Evolutionary conservation across 2,797 vertebrate species (phyloP), one percentile per base, ranked within the genome.

Genomic region (Gobionotothen gibberifrons): DNA sequence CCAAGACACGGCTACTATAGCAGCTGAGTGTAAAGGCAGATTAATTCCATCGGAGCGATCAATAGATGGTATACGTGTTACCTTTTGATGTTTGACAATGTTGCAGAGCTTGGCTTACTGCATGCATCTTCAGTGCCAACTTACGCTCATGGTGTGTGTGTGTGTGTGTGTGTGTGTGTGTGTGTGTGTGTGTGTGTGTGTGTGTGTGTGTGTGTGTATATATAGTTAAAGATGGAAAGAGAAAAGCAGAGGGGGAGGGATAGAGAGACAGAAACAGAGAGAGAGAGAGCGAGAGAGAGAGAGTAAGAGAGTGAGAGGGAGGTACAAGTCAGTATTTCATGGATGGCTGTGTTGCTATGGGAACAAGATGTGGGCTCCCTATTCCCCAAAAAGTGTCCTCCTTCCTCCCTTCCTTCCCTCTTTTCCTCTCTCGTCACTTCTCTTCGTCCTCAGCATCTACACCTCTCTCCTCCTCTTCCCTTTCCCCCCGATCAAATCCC

Each of bases 271-370:
- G 90, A 90, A 72, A 85, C 72, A 73, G 82, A 83, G 81, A 87
- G 80, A 82, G 87, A 87, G 82, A 85, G 83, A 82, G 87, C 86
- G 82, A 85, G 83, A 90, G 87, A 87, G 80, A 82, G 87, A 86
- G 82, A 83, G 87, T 83, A 85, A 87, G 88, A 85, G 90, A 90
- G 87, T 88, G 85, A 88, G 89, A 92, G 86, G 83, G 91, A 92
- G 91, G 86, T 87, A 91, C 87, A 85, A 94, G 88, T 90, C 92
- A 87, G 92, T 93, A 92, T 94, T 94, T 94, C 93, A 94, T 94
- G 93, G 94, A 93, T 94, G 93, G 89, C 91, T 93, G 91, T 91
- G 95, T 96, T 96, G 94, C 95, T 95, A 96, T 96, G 94, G 95
- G 93, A 96, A 96, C 94, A 93, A 93, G 94, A 93, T 92, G 92